A percentile compares a stretch with the other conserved stretches of the same genome.
phyloP scores from a whole-genome alignment of 1,140 invertebrate species.

The Drosophila subpulchrella region DNA sequence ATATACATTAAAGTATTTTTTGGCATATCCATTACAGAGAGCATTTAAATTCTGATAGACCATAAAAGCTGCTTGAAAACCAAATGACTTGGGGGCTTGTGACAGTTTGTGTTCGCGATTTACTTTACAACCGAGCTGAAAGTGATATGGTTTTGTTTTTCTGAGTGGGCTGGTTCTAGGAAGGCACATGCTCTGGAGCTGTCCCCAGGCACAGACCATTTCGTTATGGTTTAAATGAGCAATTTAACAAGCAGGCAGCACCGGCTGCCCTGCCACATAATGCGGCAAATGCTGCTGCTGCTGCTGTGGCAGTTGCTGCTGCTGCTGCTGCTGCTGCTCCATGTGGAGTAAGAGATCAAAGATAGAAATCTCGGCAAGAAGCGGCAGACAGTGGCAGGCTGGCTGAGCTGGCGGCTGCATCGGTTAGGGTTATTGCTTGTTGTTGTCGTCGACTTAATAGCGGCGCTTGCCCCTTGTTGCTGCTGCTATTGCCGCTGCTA shows the following conservation, averaged over 20 bases:
- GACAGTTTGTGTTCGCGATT: neutral
- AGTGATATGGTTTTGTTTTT: slow-evolving; percentile 11
- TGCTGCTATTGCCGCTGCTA: slow-evolving; percentile 33
- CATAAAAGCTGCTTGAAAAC: neutral
- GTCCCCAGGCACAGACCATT: slow-evolving; percentile 56
- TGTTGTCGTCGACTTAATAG: slow-evolving; percentile 81
- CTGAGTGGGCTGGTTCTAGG: slow-evolving; percentile 57
- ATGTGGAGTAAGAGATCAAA: slow-evolving; percentile 82
- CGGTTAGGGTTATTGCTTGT: slow-evolving; percentile 80
- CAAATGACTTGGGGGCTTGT: neutral
- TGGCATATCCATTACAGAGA: too few relatives aligned
- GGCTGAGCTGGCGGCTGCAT: slow-evolving; percentile 64
- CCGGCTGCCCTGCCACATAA: slow-evolving; percentile 51
- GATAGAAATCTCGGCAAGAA: slow-evolving; percentile 81
- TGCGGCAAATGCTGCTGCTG: slow-evolving; percentile 42
- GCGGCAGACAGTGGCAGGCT: slow-evolving; percentile 78
- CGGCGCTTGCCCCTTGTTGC: slow-evolving; percentile 73
- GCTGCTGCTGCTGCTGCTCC: slow-evolving; percentile 44
- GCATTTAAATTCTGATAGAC: too few relatives aligned
- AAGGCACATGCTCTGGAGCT: slow-evolving; percentile 69
- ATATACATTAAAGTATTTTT: too few relatives aligned
- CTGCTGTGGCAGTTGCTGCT: slow-evolving; percentile 19
- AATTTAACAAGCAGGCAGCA: slow-evolving; percentile 81
- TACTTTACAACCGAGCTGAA: neutral
- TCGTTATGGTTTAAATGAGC: slow-evolving; percentile 82